Conservation (phyloP, 2,888 invertebrate species). For the Elmis aenea region DNA sequence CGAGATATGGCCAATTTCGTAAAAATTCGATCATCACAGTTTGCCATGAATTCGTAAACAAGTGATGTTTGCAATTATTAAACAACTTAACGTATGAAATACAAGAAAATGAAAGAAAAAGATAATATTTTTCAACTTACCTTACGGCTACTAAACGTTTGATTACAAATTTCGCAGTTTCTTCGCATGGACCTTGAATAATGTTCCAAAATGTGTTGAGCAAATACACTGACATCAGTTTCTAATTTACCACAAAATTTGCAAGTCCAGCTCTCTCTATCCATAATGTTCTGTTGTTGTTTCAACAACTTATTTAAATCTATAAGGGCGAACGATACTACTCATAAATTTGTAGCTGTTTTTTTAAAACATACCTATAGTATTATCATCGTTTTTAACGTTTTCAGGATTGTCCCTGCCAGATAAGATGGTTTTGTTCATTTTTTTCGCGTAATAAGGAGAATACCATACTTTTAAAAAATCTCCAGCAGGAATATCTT, state of each 20-base stretch:
- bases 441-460: constrained; percentile 52
- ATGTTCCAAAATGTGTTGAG: constrained; percentile 45
- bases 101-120: neutral
- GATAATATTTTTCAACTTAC: constrained; percentile 26
- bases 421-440: no score
- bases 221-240: constrained; percentile 42
- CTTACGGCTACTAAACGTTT: constrained; percentile 28
- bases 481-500: constrained; percentile 47
- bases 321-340: no score
- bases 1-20: no score
- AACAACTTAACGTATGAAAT: constrained; percentile 3
- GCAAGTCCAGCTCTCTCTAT: constrained; percentile 45
- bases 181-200: constrained; percentile 35
- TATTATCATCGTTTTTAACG: no score
- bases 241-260: constrained; percentile 45
- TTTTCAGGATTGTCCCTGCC: no score
- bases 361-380: no score
- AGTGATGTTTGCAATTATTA: no score
- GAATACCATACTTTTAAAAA: constrained; percentile 57
- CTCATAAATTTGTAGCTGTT: no score
- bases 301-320: constrained; percentile 24
- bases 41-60: no score
- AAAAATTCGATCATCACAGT: no score
- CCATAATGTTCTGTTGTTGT: constrained; percentile 36
- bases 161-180: constrained; percentile 35